Base-by-base conservation (phyloP, 2,797 vertebrate species). In the Gobio occitaniae region DNA sequence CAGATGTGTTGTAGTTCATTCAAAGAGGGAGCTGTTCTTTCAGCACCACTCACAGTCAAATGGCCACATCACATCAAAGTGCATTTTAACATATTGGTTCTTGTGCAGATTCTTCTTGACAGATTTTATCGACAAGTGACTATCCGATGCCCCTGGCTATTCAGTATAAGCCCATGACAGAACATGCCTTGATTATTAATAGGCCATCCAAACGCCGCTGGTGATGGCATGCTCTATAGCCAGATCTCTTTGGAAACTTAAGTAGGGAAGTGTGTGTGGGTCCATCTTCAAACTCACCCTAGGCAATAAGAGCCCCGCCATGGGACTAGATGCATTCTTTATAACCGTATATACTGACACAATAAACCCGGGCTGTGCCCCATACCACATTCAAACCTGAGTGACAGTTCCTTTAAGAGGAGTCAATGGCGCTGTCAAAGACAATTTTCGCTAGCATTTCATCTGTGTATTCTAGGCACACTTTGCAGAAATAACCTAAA, bases 341-440 rank as follows among this genome's bases (percentile, higher is more conserved):
- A 77, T 72, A 84, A 78, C 75, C 74, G 56, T 70, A 70, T 61
- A 86, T 65, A 84, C 56, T 52, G 66, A 82, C 59, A 86, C 50
- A 72, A 65, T 25, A 80, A 74, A 74, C 79, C 68, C 59, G 21
- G 69, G 48, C 52, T 68, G 36, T 77, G 78, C 66, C 63, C 70
- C 52, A 82, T 79, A 83, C 84, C 84, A 74, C 69, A 76, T 84
- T 75, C 65, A 47, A 32, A 61, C 70, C 85, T 87, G 84, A 90
- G 84, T 90, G 89, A 88, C 89, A 88, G 84, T 86, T 88, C 79
- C 89, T 78, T 86, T 88, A 90, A 90, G 86, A 86, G 86, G 84
- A 90, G 89, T 90, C 89, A 90, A 90, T 90, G 86, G 86, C n/a
- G 9, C 84, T 90, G 89, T 90, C 89, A 87, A 84, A 87, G 81